Evolutionary conservation across 2,797 vertebrate genomes (phyloP).

Genomic region (Carcharodon carcharias): DNA sequence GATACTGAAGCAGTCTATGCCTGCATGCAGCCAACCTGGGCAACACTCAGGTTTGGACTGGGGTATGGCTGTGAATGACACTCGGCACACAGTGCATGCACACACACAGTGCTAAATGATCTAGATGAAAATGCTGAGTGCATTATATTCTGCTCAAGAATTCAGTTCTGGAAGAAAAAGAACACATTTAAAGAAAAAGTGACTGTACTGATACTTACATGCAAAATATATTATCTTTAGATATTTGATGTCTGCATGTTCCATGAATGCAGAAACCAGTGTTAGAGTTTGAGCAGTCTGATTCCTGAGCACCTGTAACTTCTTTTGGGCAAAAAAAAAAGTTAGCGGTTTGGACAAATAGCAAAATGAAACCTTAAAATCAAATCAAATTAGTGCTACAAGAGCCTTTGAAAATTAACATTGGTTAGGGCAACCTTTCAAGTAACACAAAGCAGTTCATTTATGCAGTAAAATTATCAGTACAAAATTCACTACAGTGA

Average conservation of each 20-base stretch:
- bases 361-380: not conserved
- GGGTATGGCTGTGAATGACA: too few species aligned
- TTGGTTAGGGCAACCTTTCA: not conserved
- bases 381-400: not conserved
- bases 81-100: not conserved
- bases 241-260: constrained; percentile 36
- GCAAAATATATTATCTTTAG: constrained; percentile 38
- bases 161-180: not conserved
- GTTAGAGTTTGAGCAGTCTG: constrained; percentile 27
- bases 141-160: not conserved
- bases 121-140: too few species aligned
- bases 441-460: too few species aligned
- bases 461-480: too few species aligned
- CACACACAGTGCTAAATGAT: too few species aligned
- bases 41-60: not conserved
- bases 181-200: not conserved
- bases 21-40: not conserved
- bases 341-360: not conserved
- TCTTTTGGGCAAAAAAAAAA: not conserved
- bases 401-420: not conserved
- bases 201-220: constrained; percentile 31
- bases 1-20: not conserved
- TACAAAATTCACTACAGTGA: not conserved
- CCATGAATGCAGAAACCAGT: constrained; percentile 39
- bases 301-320: not conserved